Evolutionary conservation across 2,888 invertebrate species (phyloP).

Genomic region (Epistrophe grossulariae): DNA sequence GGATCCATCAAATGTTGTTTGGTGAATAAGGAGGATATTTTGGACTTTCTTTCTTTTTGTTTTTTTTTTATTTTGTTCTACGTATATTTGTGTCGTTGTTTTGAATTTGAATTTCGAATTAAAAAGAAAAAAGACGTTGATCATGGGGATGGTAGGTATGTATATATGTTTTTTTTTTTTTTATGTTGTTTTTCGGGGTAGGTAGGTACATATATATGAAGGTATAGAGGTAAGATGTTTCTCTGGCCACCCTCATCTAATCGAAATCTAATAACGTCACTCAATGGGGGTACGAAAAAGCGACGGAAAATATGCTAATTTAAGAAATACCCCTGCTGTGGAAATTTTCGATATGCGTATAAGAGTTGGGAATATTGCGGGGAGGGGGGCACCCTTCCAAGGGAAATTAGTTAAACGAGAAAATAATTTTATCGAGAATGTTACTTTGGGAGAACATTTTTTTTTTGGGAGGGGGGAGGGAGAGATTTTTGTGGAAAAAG

Average conservation of each 20-base stretch:
- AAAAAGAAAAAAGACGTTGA: constrained; percentile 45
- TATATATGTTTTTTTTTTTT: constrained; percentile 23
- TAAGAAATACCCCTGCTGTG: constrained; percentile 37
- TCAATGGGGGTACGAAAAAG: constrained; percentile 63
- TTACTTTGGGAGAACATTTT: not conserved
- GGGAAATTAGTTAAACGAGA: constrained; percentile 70
- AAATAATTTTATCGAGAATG: constrained; percentile 60
- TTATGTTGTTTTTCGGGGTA: constrained; percentile 28
- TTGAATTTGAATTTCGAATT: constrained; percentile 62
- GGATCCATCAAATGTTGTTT: constrained; percentile 73
- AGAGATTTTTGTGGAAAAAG: not conserved
- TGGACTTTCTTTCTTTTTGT: not conserved
- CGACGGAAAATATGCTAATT: constrained; percentile 70
- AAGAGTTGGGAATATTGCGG: not conserved
- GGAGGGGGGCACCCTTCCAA: not conserved
- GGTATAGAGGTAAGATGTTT: not conserved
- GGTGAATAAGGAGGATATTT: constrained; percentile 68
- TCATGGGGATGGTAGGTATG: not conserved
- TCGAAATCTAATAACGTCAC: constrained; percentile 74
- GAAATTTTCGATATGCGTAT: constrained; percentile 13
- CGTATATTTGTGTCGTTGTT: constrained; percentile 25
- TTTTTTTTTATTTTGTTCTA: not conserved
- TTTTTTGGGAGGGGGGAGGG: not conserved
- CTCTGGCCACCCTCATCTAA: constrained; percentile 58
- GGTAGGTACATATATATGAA: too few relatives aligned